phyloP scores from a whole-genome alignment of 2,888 invertebrate genomes.

The Halocaridina rubra region DNA sequence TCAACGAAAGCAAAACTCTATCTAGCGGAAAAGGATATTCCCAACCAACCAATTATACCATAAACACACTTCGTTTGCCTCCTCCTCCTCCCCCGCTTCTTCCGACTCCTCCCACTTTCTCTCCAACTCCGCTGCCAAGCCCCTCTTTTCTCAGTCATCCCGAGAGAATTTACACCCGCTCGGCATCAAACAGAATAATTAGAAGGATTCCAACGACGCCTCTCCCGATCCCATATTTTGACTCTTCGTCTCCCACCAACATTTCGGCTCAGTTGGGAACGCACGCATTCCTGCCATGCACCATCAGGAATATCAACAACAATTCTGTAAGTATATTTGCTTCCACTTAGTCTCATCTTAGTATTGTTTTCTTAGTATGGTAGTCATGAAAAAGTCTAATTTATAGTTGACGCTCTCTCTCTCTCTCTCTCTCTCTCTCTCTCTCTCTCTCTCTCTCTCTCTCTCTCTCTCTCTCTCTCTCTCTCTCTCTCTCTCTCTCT shows the following conservation, averaged over 20 bases:
- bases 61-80: too few relatives aligned
- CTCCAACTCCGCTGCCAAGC: not conserved
- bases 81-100: not conserved
- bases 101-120: not conserved
- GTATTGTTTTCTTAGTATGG: too few relatives aligned
- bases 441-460: not conserved
- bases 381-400: too few relatives aligned
- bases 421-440: not conserved
- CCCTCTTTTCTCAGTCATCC: not conserved
- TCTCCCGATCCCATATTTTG: conserved; percentile 58
- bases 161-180: not conserved
- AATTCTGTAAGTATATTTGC: conserved; percentile 65
- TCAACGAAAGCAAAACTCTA: too few relatives aligned
- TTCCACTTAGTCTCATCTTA: too few relatives aligned
- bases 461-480: not conserved
- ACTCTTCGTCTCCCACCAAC: conserved; percentile 70
- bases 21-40: too few relatives aligned
- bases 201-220: conserved; percentile 14
- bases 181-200: not conserved
- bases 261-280: conserved; percentile 92
- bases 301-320: conserved; percentile 88
- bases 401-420: not conserved
- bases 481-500: not conserved
- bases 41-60: too few relatives aligned
- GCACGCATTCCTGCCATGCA: conserved; percentile 91